A percentile compares a stretch with the other conserved stretches of the same genome.
Conservation (phyloP, 23 tunicate genomes). For the Trididemnum miniatum region DNA sequence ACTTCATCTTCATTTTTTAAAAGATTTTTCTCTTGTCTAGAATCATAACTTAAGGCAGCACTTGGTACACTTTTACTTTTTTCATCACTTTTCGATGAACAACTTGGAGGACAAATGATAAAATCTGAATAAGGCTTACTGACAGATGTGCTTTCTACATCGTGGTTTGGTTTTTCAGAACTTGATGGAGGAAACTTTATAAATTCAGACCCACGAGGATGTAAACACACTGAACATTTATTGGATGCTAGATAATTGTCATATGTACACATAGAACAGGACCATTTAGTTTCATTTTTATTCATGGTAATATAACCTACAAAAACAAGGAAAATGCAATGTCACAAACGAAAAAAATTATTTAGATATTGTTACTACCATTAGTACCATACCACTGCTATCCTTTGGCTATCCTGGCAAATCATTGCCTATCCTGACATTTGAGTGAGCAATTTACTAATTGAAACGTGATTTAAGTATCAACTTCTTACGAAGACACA, state of each 20-base stretch:
- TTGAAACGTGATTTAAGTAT: too few species aligned
- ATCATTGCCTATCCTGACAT: too few species aligned
- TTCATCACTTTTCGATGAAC: slow-evolving; percentile 13
- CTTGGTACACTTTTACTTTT: not conserved
- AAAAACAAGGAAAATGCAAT: not conserved
- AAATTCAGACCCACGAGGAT: slow-evolving; percentile 49
- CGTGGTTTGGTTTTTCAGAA: slow-evolving; percentile 33
- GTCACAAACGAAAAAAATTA: too few species aligned
- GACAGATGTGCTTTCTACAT: not conserved
- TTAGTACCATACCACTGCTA: too few species aligned
- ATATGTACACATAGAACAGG: slow-evolving; percentile 79
- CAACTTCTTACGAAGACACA: too few species aligned
- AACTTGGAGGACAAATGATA: slow-evolving; percentile 45
- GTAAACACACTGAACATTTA: slow-evolving; percentile 66
- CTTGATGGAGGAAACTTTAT: slow-evolving; percentile 42
- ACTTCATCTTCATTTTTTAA: slow-evolving; percentile 13
- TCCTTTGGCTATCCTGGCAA: too few species aligned
- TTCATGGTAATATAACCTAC: slow-evolving; percentile 26
- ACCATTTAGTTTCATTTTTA: slow-evolving; percentile 58
- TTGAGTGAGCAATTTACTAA: too few species aligned
- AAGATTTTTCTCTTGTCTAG: not conserved
- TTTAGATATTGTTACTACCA: too few species aligned
- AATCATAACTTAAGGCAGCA: not conserved
- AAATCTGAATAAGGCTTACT: slow-evolving; percentile 16
- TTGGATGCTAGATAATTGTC: slow-evolving; percentile 75